Percentiles rank a stretch among this genome's conserved stretches.
phyloP scores from a whole-genome alignment of 64 coral and sea anemone genomes.

The Acropora tenuis region DNA sequence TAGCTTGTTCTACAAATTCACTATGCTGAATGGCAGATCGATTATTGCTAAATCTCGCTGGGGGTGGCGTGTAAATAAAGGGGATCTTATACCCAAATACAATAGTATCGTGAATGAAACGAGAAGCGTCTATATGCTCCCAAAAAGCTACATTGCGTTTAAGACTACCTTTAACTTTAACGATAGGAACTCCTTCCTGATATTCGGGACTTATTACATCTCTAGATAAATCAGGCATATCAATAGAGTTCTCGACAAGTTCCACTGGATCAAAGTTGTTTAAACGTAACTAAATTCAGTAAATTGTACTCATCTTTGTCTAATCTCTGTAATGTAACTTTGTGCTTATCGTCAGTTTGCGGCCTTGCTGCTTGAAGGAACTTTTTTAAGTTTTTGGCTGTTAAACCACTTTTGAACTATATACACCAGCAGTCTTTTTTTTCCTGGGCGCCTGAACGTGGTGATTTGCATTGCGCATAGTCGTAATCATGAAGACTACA shows the following conservation, averaged over 20 bases:
- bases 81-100: not conserved
- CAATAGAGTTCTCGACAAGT: constrained; percentile 11
- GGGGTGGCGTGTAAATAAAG: constrained; percentile 58
- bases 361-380: constrained; percentile 1
- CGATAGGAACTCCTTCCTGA: too few species aligned
- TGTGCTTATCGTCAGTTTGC: constrained; percentile 17
- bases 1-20: constrained; percentile 45
- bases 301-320: constrained; percentile 65
- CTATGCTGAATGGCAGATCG: constrained; percentile 59
- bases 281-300: constrained; percentile 45
- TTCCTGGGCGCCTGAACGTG: too few species aligned
- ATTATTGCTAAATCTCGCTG: constrained; percentile 50
- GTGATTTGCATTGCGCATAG: too few species aligned
- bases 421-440: too few species aligned
- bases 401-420: too few species aligned
- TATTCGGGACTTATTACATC: too few species aligned
- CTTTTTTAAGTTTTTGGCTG: not conserved
- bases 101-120: constrained; percentile 58
- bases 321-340: constrained; percentile 9
- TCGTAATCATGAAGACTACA: too few species aligned
- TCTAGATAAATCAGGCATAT: constrained; percentile 1
- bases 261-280: constrained; percentile 34
- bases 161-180: constrained; percentile 21
- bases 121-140: constrained; percentile 25
- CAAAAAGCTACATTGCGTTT: not conserved